These are phyloP conservation scores for Augochlora pura DNA, from an alignment of 1,140 invertebrate species.

Conservation along the genomic window DNA sequence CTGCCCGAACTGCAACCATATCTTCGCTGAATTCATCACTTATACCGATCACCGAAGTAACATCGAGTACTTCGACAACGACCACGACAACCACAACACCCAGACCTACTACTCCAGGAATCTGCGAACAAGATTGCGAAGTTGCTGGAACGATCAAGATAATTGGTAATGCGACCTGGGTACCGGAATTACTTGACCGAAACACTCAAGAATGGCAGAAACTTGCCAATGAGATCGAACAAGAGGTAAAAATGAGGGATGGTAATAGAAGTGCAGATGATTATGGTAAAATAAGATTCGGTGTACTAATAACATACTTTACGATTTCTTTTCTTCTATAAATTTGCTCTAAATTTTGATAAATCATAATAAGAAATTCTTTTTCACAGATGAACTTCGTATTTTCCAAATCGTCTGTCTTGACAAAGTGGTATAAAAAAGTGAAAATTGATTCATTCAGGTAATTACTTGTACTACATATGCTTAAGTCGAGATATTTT, in stretches of 20 bases:
- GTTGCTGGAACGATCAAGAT: constrained; percentile 91
- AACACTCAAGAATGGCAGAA: constrained; percentile 93
- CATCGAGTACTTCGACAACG: constrained; percentile 83
- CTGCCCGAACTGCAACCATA: constrained; percentile 84
- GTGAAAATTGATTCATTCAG: constrained; percentile 93
- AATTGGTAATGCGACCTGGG: constrained; percentile 89
- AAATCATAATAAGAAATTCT: no score
- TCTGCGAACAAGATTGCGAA: constrained; percentile 89
- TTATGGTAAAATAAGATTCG: no score
- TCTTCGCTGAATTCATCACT: constrained; percentile 71
- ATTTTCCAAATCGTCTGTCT: constrained; percentile 86
- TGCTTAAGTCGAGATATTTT: not conserved
- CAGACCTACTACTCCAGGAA: constrained; percentile 89
- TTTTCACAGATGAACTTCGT: constrained; percentile 88
- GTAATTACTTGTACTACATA: constrained; percentile 70
- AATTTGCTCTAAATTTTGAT: no score
- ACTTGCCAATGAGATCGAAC: constrained; percentile 88
- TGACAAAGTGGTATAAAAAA: constrained; percentile 91
- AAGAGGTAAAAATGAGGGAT: no score
- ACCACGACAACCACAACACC: constrained; percentile 89
- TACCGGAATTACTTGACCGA: constrained; percentile 90
- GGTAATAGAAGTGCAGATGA: no score
- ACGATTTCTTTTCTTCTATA: no score
- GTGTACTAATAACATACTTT: no score
- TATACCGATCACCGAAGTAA: constrained; percentile 72